A percentile compares a stretch with the other conserved stretches of the same genome.
Conservation (phyloP, 2,888 invertebrate genomes). For the Apantesis nais region DNA sequence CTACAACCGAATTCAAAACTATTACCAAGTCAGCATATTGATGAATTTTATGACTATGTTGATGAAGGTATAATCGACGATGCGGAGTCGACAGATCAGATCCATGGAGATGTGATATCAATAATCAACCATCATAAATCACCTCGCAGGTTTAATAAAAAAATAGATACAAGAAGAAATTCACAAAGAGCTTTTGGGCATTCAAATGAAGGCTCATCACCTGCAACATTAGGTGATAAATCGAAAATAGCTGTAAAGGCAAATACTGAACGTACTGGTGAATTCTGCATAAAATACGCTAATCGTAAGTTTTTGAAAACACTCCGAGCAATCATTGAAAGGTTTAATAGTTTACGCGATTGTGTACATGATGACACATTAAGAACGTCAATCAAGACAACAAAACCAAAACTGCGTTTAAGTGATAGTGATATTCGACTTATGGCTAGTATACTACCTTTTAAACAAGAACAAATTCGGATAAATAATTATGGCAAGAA, state of each 20-base stretch:
- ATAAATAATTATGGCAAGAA: constrained; percentile 5
- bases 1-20: neutral
- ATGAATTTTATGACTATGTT: neutral
- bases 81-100: constrained; percentile 20
- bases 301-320: constrained; percentile 26
- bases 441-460: neutral
- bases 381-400: constrained; percentile 21
- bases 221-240: neutral
- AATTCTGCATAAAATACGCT: constrained; percentile 30
- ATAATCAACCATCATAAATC: neutral
- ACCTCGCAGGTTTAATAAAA: neutral
- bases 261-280: neutral
- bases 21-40: neutral
- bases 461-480: constrained; percentile 1
- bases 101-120: constrained; percentile 12
- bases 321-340: constrained; percentile 33
- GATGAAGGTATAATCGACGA: constrained; percentile 10
- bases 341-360: constrained; percentile 31
- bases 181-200: neutral
- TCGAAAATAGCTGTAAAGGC: neutral
- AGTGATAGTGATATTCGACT: neutral
- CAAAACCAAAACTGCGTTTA: neutral
- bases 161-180: neutral
- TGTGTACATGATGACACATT: constrained; percentile 39
- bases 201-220: neutral